Base-by-base conservation (phyloP, 2,888 invertebrate species). In the Smittia aterrima region DNA sequence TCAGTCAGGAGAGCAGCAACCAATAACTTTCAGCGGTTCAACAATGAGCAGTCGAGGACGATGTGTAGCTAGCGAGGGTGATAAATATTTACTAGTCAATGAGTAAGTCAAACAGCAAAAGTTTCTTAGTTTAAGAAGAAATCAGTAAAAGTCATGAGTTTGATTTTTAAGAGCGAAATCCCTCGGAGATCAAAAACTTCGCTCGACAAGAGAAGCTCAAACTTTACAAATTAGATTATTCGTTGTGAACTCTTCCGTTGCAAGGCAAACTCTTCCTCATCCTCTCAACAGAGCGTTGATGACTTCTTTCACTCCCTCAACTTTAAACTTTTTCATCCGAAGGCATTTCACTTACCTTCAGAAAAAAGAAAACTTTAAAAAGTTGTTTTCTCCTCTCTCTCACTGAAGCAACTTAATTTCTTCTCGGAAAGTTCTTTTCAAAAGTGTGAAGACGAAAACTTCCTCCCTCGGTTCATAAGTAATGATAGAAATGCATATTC, bases 21-120 rank as follows among this genome's bases (percentile, higher is more conserved):
- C 92, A 72, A 92, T 94, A 84, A 86, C 89, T 79, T 92, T 94
- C 81, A 91, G 92, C 79, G 91, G 90, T 75, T 90, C 91, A 80
- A 87, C 90, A 77, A 88, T 93, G 78, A 92, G 92, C 82, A 93
- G 90, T 84, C 93, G 94, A 83, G 94, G 94, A 78, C 88, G 88
- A 82, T 94, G 93, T 82, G 86, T 92, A 76, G 91, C 90, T 77
- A 89, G 89, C 75, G 93, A 93, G 80, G 93, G 93, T 79, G 93
- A 93, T 86, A 94, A 94, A 85, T 94, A 91, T 84, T 88, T 93
- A 78, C 88, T 93, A 78, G 91, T 93, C 79, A 92, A 93, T 83
- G 93, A 93, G 93, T 93, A 84, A 92, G 93, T 92, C 81, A 78
- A 76, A 72, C 16, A 47, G 1, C 20, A 22, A 58, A 58, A 58